These are phyloP conservation scores for Natrix natrix DNA, from an alignment of 2,797 vertebrate species.

Conservation along the genomic window DNA sequence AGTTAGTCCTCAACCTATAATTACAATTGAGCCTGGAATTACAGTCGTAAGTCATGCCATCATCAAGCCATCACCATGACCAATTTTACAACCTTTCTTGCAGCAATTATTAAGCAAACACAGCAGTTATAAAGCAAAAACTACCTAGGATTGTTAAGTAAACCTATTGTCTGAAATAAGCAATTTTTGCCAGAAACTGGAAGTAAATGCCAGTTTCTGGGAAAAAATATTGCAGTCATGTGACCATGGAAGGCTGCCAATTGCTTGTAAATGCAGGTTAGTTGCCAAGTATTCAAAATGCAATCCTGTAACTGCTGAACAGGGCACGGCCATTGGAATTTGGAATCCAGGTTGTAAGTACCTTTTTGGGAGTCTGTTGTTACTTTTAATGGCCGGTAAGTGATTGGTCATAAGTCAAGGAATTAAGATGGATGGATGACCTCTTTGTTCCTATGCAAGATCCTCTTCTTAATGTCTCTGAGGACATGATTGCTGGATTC, in stretches of 20 bases:
- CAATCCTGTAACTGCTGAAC: not conserved
- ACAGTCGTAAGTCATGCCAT: not conserved
- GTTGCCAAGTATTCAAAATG: not conserved
- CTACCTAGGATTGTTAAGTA: not conserved
- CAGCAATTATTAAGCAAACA: not conserved
- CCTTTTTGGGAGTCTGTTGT: not conserved
- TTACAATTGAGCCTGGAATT: not conserved
- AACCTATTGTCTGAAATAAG: not conserved
- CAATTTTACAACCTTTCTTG: not conserved
- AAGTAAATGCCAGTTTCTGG: not conserved
- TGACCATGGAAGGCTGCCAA: not conserved
- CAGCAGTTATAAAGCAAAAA: not conserved
- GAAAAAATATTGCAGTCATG: not conserved
- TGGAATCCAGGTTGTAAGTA: not conserved
- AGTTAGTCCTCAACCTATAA: not conserved
- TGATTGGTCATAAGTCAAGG: not conserved
- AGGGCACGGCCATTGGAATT: too few species aligned
- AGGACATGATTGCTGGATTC: not conserved
- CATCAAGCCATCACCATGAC: not conserved
- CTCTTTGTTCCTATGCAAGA: not conserved
- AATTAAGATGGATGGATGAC: not conserved
- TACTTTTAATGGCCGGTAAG: not conserved
- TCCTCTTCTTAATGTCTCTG: not conserved
- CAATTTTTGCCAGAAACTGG: not conserved
- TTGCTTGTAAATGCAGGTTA: not conserved